Conservation (phyloP, 2,113 vertebrate species). For the Cavia aperea region DNA sequence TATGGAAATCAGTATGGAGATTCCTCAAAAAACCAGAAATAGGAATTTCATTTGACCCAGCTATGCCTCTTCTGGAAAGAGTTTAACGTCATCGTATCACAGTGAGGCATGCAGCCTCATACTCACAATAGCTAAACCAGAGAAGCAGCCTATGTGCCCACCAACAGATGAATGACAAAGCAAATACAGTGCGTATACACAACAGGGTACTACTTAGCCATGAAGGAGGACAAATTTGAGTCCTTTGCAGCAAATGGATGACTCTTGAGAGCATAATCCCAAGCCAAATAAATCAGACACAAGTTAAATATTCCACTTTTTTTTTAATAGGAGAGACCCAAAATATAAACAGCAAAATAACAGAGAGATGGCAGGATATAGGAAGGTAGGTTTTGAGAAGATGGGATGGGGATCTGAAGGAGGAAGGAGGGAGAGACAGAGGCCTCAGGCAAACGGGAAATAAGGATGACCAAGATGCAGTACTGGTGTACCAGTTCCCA, state of each 20-base stretch:
- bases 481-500: not conserved
- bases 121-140: not conserved
- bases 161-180: not conserved
- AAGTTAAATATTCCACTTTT: not conserved
- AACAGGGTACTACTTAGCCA: not conserved
- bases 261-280: not conserved
- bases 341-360: not conserved
- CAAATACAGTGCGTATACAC: not conserved
- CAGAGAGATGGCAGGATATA: not conserved
- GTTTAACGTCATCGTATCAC: not conserved
- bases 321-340: not conserved
- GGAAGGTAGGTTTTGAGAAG: not conserved
- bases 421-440: not conserved
- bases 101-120: not conserved
- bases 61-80: not conserved
- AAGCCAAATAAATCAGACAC: not conserved
- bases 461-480: not conserved
- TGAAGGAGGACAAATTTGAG: not conserved
- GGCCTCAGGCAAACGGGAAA: not conserved
- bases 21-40: not conserved
- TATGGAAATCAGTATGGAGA: not conserved
- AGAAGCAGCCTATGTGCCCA: not conserved
- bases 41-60: not conserved
- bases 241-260: not conserved
- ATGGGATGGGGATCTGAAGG: not conserved